Conservation (phyloP, 2,888 invertebrate genomes). For the Catotricha subobsoleta region DNA sequence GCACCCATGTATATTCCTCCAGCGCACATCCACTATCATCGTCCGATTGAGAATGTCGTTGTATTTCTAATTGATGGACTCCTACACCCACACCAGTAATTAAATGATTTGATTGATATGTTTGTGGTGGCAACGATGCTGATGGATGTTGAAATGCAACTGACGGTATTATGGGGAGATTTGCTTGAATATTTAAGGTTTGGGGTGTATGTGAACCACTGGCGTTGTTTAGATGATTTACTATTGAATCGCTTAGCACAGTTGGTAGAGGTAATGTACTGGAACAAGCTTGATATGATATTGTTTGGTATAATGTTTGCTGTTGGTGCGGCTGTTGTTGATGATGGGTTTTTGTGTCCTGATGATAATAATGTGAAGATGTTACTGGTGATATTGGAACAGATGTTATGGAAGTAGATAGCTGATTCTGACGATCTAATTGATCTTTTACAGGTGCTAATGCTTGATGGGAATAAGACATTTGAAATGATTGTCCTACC, state of each 20-base stretch:
- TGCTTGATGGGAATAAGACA: conserved; percentile 13
- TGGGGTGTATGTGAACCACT: conserved; percentile 10
- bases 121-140: conserved; percentile 23
- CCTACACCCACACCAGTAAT: conserved; percentile 12
- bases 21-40: conserved; percentile 98
- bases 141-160: too few relatives aligned
- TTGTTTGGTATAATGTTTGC: conserved; percentile 10
- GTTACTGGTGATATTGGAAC: conserved; percentile 26
- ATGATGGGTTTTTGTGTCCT: too few relatives aligned
- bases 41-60: conserved; percentile 81
- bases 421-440: conserved; percentile 1
- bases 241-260: too few relatives aligned
- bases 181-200: conserved; percentile 19
- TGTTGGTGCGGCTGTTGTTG: conserved; percentile 7
- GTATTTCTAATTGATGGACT: conserved; percentile 45
- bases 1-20: conserved; percentile 98
- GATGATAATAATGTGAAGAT: conserved; percentile 22
- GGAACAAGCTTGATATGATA: conserved; percentile 12
- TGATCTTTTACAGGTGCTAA: conserved; percentile 10
- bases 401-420: conserved; percentile 10
- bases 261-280: conserved; percentile 10
- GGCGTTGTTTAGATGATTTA: too few relatives aligned
- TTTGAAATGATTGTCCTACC: conserved; percentile 13
- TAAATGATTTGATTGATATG: conserved; percentile 19
- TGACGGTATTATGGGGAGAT: too few relatives aligned